Evolutionary conservation across 2,797 vertebrate genomes (phyloP).

Genomic region (Mus minutoides): DNA sequence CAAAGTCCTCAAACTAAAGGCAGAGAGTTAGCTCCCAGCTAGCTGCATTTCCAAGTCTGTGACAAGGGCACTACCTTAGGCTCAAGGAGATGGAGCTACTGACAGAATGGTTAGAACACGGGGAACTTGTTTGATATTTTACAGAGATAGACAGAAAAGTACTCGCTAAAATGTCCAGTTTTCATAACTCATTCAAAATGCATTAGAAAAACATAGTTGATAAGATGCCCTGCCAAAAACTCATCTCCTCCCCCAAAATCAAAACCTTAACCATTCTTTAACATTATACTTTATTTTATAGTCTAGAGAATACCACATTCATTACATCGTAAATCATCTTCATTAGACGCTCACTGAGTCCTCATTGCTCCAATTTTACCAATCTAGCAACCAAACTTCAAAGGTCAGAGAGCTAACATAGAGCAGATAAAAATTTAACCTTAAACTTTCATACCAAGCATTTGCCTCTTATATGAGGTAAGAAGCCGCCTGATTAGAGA

Average conservation of each 20-base stretch:
- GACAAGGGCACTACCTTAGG: neutral
- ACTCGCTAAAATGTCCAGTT: neutral
- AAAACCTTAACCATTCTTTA: neutral
- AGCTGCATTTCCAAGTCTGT: neutral
- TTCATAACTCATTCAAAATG: conserved; percentile 5
- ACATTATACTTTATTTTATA: neutral
- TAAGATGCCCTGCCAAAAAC: conserved; percentile 3
- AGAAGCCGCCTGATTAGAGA: neutral
- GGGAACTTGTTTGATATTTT: neutral
- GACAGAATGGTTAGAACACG: neutral
- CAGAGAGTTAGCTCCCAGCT: neutral
- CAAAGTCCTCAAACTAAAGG: neutral
- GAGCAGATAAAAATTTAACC: conserved; percentile 37
- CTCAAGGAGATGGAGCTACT: neutral
- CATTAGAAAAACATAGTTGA: neutral
- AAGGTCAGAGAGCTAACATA: neutral
- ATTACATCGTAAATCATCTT: neutral
- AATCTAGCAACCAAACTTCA: conserved; percentile 9
- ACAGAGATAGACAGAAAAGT: neutral
- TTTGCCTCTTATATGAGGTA: neutral
- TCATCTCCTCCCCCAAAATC: neutral
- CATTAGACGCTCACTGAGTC: neutral
- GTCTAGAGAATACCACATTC: neutral
- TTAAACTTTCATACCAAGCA: neutral
- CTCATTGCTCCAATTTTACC: neutral